A percentile compares a stretch with the other conserved stretches of the same genome.
Evolutionary conservation across 1,140 invertebrate species (phyloP).

Genomic region (Prorops nasuta): DNA sequence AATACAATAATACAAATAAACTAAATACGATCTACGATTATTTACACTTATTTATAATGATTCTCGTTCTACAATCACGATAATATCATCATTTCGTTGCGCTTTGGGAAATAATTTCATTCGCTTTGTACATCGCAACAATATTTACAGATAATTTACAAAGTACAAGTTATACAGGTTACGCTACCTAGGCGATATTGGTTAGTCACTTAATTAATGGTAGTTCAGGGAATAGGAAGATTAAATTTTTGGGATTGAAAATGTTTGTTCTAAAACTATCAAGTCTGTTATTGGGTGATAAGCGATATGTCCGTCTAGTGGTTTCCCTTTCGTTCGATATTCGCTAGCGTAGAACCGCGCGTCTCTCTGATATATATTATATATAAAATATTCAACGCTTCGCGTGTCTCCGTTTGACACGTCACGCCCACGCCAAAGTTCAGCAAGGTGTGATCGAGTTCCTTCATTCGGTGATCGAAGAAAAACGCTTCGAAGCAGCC

Average conservation of each 20-base stretch:
- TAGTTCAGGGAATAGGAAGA: not conserved
- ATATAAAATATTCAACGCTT: slow-evolving; percentile 33
- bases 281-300: slow-evolving; percentile 40
- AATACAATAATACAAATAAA: slow-evolving; percentile 28
- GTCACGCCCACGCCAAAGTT: slow-evolving; percentile 2
- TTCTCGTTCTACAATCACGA: slow-evolving; percentile 39
- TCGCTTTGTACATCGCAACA: slow-evolving; percentile 49
- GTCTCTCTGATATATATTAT: slow-evolving; percentile 13
- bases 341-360: too few relatives aligned
- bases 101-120: slow-evolving; percentile 34
- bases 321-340: slow-evolving; percentile 17
- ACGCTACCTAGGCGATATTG: slow-evolving; percentile 31
- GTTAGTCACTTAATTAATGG: slow-evolving; percentile 28
- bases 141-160: slow-evolving; percentile 54
- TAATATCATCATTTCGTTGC: slow-evolving; percentile 34
- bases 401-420: slow-evolving; percentile 15
- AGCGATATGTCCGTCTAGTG: slow-evolving; percentile 44
- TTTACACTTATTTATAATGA: slow-evolving; percentile 49
- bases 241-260: slow-evolving; percentile 15
- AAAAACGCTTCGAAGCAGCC: too few relatives aligned
- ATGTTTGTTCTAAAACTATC: slow-evolving; percentile 34
- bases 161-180: slow-evolving; percentile 33
- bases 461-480: too few relatives aligned
- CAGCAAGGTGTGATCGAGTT: too few relatives aligned
- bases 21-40: slow-evolving; percentile 39